Base-by-base conservation (phyloP, 2,888 invertebrate species). In the Papilio demoleus region DNA sequence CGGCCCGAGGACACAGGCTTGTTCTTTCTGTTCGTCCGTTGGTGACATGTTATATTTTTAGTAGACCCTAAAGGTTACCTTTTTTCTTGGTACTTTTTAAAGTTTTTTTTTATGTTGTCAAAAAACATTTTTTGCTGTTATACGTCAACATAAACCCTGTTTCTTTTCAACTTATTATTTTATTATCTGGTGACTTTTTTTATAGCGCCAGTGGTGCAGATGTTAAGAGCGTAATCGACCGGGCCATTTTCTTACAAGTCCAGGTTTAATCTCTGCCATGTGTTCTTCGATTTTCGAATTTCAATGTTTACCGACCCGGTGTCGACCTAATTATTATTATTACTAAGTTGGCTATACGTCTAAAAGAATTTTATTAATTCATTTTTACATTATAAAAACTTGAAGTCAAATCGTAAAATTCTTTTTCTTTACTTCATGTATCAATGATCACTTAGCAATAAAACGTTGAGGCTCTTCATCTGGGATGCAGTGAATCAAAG, bases 401-500 rank as follows among this genome's bases (percentile, higher is more conserved):
- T 45, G 45, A 45, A 45, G 4, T 11, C 11, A 5, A n/a, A 17
- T 45, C 45, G 11, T 47, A 47, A 45, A 47, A 47, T 47, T 12
- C 22, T 45, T 19, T 27, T n/a, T n/a, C 50, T 38, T 17, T 17
- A 19, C n/a, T 42, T 31, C 17, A 31, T 47, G 47, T 50, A 50
- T 63, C 62, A 14, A 5, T 47, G 62, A 63, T 63, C 62, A 34
- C 36, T 19, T 17, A 8, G 63, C 24, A 63, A 63, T 63, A 63
- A 63, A 63, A 63, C 36, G 24, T 22, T n/a, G 36, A n/a, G 36
- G 63, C 50, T 50, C 63, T 50, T 11, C 50, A 36, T 50, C 47
- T 22, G 36, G 63, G 63, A 50, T 63, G 63, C 24, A 50, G 34
- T 50, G 63, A 63, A 63, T 63, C 47, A 63, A 50, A 36, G n/a